Percentiles rank a stretch among this genome's conserved stretches.
Conservation (phyloP, 35 echinoderm and acorn worm species). For the Stichopus chloronotus region DNA sequence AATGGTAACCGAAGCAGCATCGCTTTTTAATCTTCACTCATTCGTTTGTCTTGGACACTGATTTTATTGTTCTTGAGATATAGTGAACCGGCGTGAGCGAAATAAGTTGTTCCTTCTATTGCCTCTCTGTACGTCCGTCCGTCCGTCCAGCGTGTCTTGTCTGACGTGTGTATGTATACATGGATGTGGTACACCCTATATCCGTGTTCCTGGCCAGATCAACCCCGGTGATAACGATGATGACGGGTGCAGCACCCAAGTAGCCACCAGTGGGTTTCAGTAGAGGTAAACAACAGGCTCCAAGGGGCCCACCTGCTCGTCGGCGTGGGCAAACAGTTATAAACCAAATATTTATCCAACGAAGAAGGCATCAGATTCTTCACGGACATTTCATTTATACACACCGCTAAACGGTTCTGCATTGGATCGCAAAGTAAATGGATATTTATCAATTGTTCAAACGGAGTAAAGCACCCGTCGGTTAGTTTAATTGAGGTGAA, state of each 20-base stretch:
- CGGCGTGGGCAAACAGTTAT: constrained; percentile 42
- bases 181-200: background rate
- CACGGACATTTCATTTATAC: constrained; percentile 55
- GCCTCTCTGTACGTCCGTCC: background rate
- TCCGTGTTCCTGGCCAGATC: background rate
- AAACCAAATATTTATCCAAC: constrained; percentile 54
- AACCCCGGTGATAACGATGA: background rate
- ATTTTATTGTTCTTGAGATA: background rate
- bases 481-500: background rate
- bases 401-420: constrained; percentile 10
- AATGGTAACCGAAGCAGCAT: constrained; percentile 47
- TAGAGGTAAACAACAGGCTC: constrained; percentile 46
- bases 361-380: constrained; percentile 21
- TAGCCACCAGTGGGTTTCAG: background rate
- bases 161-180: no score
- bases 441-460: constrained; percentile 8
- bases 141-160: no score
- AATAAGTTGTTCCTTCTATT: background rate
- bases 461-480: background rate
- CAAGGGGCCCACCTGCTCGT: constrained; percentile 40
- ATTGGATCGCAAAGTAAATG: background rate
- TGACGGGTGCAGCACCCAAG: background rate
- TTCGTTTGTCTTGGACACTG: constrained; percentile 51
- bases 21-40: constrained; percentile 50
- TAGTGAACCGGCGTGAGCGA: background rate